Base-by-base conservation (phyloP, 2,797 vertebrate species). In the Rhodeus uyekii region DNA sequence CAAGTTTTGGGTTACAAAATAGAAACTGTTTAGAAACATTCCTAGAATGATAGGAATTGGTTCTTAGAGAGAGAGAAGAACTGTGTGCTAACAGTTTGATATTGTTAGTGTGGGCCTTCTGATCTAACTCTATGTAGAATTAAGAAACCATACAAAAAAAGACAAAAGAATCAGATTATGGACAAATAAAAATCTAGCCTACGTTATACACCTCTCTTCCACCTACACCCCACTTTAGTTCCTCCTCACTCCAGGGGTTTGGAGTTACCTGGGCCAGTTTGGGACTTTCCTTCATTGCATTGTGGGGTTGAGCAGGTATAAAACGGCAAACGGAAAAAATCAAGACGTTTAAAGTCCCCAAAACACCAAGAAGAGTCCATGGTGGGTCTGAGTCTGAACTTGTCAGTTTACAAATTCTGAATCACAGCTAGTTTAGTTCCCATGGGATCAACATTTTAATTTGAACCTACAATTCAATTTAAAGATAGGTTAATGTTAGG, bases 241-340 rank as follows among this genome's bases (percentile, higher is more conserved):
- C 61, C 60, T 73, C 55, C 38, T 64, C 36, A 50, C 81, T 24
- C 68, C 74, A 29, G 69, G 50, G 76, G 85, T 81, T 82, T 94
- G 84, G 87, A 65, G 89, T 93, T 93, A 93, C 92, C 88, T 90
- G 90, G 95, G 94, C 90, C 91, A 92, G 90, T 95, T 94, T 94
- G 94, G 95, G 93, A 95, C 94, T 95, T 95, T 95, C 95, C 94
- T 92, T 75, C 50, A 84, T 88, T 88, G 50, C 50, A 84, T 88
- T 88, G 50, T 87, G 87, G 80, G 65, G 72, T 5, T 55, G 61
- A 84, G 86, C 71, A 90, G 85, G 89, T 90, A 88, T 88, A 86
- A 87, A 90, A 78, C 65, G 42, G 86, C 82, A 90, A 94, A 94
- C 87, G 42, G 92, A 92, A 92, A 91, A 74, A 88, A 36, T 85